Evolutionary conservation across 2,113 vertebrate genomes (phyloP).

Genomic region (Typhlomys cinereus): DNA sequence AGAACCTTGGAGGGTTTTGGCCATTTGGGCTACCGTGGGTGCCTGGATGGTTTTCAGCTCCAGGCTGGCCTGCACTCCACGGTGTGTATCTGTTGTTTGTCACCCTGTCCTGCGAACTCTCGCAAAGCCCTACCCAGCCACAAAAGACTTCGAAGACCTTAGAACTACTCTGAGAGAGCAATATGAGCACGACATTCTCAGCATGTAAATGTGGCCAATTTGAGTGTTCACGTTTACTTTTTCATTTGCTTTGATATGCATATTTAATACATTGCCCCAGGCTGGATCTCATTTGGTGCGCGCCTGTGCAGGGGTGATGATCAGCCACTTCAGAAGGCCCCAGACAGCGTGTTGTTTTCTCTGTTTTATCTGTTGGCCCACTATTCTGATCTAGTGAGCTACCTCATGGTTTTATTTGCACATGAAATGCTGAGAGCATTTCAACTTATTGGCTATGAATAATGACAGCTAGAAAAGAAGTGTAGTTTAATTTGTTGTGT

Average conservation of each 20-base stretch:
- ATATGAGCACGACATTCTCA: conserved; percentile 77
- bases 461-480: conserved; percentile 87
- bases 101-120: neutral
- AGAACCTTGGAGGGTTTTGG: conserved; percentile 34
- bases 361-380: conserved; percentile 89
- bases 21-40: neutral
- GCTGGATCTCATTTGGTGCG: conserved; percentile 97
- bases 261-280: conserved; percentile 96
- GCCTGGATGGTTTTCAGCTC: conserved; percentile 24
- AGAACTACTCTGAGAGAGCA: conserved; percentile 77
- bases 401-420: conserved; percentile 94
- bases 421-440: conserved; percentile 89
- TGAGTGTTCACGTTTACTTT: conserved; percentile 93
- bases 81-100: neutral
- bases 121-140: neutral
- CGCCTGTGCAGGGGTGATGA: conserved; percentile 92
- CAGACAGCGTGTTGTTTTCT: conserved; percentile 89
- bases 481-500: conserved; percentile 86
- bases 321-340: conserved; percentile 92
- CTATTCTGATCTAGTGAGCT: conserved; percentile 85
- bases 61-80: neutral
- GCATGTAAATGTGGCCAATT: conserved; percentile 92
- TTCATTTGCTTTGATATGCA: conserved; percentile 98
- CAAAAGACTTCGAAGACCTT: conserved; percentile 24
- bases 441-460: conserved; percentile 87